phyloP scores from a whole-genome alignment of 2,797 vertebrate species.

The Myiotriccus ornatus region DNA sequence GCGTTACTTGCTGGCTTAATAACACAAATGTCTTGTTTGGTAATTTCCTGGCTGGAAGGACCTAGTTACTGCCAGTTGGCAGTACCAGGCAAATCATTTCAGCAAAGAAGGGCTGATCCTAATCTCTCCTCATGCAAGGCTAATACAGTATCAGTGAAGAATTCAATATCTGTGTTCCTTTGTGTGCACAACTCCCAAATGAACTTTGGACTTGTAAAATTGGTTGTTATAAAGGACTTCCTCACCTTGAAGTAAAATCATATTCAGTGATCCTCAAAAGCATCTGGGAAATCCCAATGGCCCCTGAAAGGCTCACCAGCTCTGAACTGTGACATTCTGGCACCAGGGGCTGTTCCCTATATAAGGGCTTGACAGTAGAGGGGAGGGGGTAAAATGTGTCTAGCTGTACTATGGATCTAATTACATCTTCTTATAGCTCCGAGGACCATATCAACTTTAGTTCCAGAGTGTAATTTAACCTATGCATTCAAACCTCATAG shows the following conservation, averaged over 20 bases:
- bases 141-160: constrained; percentile 58
- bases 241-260: not conserved
- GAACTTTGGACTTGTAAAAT: constrained; percentile 11
- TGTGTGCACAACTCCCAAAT: not conserved
- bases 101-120: constrained; percentile 60
- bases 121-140: constrained; percentile 57
- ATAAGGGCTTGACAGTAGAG: not conserved
- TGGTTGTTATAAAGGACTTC: not conserved
- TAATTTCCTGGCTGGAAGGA: constrained; percentile 20
- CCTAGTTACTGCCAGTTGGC: constrained; percentile 13
- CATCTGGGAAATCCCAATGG: not conserved
- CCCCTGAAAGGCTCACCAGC: not conserved
- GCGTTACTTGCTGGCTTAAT: not conserved
- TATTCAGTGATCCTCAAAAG: not conserved
- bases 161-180: constrained; percentile 31
- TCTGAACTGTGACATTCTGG: constrained; percentile 41
- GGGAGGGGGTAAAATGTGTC: not conserved
- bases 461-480: constrained; percentile 52
- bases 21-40: constrained; percentile 7
- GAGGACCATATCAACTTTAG: constrained; percentile 63
- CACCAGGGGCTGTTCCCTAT: not conserved
- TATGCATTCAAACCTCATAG: constrained; percentile 3
- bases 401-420: constrained; percentile 37
- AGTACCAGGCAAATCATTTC: constrained; percentile 56
- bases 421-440: constrained; percentile 45